These are phyloP conservation scores for Onychomys leucogaster DNA, from an alignment of 2,797 vertebrate genomes.

Conservation along the genomic window DNA sequence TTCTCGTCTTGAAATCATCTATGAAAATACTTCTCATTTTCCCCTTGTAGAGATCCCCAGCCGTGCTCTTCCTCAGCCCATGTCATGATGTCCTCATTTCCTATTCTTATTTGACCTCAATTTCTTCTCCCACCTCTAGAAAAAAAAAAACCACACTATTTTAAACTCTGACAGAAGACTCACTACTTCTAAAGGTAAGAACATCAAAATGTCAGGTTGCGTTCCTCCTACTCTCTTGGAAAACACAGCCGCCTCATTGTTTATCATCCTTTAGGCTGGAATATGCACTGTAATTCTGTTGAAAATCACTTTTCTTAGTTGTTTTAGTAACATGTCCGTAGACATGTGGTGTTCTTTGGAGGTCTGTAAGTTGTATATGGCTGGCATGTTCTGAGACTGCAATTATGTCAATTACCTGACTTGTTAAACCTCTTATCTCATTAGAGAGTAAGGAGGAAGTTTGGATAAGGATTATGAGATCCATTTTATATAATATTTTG, in stretches of 20 bases:
- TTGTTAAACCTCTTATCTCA: constrained; percentile 21
- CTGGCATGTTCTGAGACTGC: neutral
- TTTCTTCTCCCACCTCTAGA: constrained; percentile 44
- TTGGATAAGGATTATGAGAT: neutral
- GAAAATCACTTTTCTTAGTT: constrained; percentile 3
- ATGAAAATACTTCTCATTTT: constrained; percentile 34
- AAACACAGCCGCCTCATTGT: neutral
- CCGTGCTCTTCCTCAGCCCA: neutral
- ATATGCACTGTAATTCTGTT: neutral
- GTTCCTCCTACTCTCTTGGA: neutral
- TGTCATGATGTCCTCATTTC: neutral
- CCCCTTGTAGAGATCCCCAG: constrained; percentile 50
- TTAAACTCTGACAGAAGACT: constrained; percentile 61
- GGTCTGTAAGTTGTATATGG: neutral
- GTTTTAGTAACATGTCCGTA: constrained; percentile 31
- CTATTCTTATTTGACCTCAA: constrained; percentile 49
- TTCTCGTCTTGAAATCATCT: neutral
- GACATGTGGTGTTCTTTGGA: neutral
- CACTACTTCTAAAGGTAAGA: constrained; percentile 57
- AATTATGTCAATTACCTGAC: neutral
- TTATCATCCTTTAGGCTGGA: neutral
- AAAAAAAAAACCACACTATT: neutral
- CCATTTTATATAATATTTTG: constrained; percentile 37
- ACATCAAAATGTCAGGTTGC: neutral
- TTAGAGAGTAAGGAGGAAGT: neutral